Percentiles rank a stretch among this genome's conserved stretches.
Evolutionary conservation across 2,113 vertebrate genomes (phyloP).

Genomic region (Vicugna pacos): DNA sequence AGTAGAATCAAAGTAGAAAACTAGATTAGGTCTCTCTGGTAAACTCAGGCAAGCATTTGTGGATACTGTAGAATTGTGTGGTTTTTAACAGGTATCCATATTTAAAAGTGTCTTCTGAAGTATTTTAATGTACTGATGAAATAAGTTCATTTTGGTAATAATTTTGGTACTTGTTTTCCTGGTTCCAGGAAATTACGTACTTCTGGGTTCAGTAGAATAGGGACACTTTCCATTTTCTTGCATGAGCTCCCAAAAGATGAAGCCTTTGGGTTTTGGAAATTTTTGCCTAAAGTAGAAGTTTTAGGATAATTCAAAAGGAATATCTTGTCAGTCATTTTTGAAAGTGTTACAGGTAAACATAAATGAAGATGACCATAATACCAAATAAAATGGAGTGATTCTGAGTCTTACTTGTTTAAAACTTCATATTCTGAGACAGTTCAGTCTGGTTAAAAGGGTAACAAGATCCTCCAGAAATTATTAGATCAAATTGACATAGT

Average conservation of each 20-base stretch:
- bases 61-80: not conserved
- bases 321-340: slow-evolving; percentile 37
- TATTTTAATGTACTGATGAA: slow-evolving; percentile 39
- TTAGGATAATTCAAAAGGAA: slow-evolving; percentile 54
- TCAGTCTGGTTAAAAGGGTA: not conserved
- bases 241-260: slow-evolving; percentile 32
- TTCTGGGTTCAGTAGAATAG: slow-evolving; percentile 43
- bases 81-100: slow-evolving; percentile 13
- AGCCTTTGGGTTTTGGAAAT: slow-evolving; percentile 42
- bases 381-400: not conserved
- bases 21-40: not conserved
- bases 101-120: slow-evolving; percentile 45
- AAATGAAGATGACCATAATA: not conserved
- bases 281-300: slow-evolving; percentile 49
- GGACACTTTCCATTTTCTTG: slow-evolving; percentile 18
- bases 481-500: slow-evolving; percentile 1
- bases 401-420: slow-evolving; percentile 10
- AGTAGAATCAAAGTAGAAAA: slow-evolving; percentile 7
- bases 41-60: not conserved
- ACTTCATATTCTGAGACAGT: slow-evolving; percentile 3
- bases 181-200: not conserved
- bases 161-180: slow-evolving; percentile 18
- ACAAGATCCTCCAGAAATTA: slow-evolving; percentile 21
- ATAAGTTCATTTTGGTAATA: slow-evolving; percentile 32
- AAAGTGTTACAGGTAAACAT: not conserved